Evolutionary conservation across 1,140 invertebrate genomes (phyloP).

Genomic region (Magallana ariakensis): DNA sequence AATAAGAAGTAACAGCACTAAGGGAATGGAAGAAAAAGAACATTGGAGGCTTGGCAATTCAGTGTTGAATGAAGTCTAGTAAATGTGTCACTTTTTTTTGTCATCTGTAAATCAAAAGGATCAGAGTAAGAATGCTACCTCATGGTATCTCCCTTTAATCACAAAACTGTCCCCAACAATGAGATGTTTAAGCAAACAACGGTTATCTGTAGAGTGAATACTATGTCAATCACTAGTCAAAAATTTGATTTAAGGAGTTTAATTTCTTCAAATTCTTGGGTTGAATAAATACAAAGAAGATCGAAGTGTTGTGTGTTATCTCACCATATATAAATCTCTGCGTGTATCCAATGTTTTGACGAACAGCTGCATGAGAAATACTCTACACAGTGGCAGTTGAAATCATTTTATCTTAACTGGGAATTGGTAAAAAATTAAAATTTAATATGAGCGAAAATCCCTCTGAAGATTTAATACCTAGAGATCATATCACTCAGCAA

Average conservation of each 20-base stretch:
- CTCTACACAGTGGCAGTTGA: background rate
- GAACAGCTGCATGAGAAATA: background rate
- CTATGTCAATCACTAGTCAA: background rate
- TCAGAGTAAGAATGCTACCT: background rate
- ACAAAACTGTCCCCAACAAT: background rate
- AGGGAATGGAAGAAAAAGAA: too few species aligned
- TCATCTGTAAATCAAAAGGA: background rate
- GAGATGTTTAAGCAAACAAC: background rate
- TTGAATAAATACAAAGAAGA: slow-evolving; percentile 21
- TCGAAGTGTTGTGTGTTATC: background rate
- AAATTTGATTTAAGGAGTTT: slow-evolving; percentile 29
- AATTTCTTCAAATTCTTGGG: slow-evolving; percentile 20
- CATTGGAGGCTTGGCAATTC: too few species aligned
- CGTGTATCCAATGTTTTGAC: background rate
- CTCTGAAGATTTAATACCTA: slow-evolving; percentile 31
- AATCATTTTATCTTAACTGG: slow-evolving; percentile 15
- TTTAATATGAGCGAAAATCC: slow-evolving; percentile 24
- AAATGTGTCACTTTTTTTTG: too few species aligned
- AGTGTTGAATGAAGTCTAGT: background rate
- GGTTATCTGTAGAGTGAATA: background rate
- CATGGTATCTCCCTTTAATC: background rate
- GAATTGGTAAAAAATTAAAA: slow-evolving; percentile 3
- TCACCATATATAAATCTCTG: background rate
- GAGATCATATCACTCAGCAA: slow-evolving; percentile 1
- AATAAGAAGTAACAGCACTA: too few species aligned